phyloP scores from a whole-genome alignment of 2,113 vertebrate genomes.

The Phocoena phocoena region DNA sequence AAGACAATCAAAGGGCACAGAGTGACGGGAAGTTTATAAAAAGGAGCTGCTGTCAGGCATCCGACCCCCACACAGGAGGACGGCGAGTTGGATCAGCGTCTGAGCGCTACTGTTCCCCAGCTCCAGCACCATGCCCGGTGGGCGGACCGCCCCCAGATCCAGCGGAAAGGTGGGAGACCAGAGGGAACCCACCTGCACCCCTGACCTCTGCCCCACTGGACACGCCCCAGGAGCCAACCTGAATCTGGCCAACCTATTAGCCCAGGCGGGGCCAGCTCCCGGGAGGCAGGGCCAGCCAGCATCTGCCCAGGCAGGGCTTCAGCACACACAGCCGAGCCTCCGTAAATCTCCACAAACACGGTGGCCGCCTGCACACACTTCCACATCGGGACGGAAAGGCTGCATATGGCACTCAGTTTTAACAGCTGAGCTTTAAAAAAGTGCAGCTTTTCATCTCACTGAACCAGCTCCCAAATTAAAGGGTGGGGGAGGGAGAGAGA shows the following conservation, averaged over 20 bases:
- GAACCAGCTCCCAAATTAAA: slow-evolving; percentile 81
- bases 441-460: slow-evolving; percentile 83
- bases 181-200: slow-evolving; percentile 59
- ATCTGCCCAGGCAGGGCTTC: slow-evolving; percentile 83
- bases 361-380: slow-evolving; percentile 83
- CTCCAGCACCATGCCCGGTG: slow-evolving; percentile 11
- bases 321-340: slow-evolving; percentile 83
- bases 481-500: slow-evolving; percentile 47
- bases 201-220: slow-evolving; percentile 74
- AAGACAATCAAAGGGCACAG: not conserved
- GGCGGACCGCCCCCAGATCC: not conserved
- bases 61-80: not conserved
- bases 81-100: not conserved
- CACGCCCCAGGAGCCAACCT: slow-evolving; percentile 77
- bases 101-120: slow-evolving; percentile 49
- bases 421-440: slow-evolving; percentile 86
- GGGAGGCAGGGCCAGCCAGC: slow-evolving; percentile 79
- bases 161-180: not conserved
- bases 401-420: slow-evolving; percentile 85
- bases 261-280: slow-evolving; percentile 72
- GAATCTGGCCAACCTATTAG: slow-evolving; percentile 78
- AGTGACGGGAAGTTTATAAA: not conserved
- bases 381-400: slow-evolving; percentile 83
- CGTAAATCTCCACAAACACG: slow-evolving; percentile 85
- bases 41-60: not conserved